Evolutionary conservation across 2,888 invertebrate genomes (phyloP).

Genomic region (Monoplex corrugatus): DNA sequence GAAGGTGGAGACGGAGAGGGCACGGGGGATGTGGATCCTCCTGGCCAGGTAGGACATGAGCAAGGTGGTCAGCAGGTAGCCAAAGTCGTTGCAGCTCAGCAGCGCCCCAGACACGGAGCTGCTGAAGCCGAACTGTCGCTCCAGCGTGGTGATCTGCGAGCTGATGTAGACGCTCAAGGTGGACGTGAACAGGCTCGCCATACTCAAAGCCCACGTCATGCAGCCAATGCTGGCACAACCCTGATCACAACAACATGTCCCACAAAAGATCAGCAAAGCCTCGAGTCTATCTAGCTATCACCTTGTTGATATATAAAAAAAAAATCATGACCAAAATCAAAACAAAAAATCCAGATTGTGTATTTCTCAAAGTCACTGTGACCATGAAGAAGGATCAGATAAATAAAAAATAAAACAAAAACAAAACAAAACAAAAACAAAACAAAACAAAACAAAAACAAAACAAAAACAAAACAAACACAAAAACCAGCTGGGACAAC

Average conservation of each 20-base stretch:
- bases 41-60: constrained; percentile 65
- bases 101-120: constrained; percentile 72
- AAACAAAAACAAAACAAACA: too few relatives aligned
- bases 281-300: too few relatives aligned
- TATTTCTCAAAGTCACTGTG: too few relatives aligned
- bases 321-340: too few relatives aligned
- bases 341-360: too few relatives aligned
- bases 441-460: too few relatives aligned
- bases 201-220: constrained; percentile 60
- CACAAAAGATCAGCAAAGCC: too few relatives aligned
- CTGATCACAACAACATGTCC: too few relatives aligned
- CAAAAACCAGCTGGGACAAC: too few relatives aligned
- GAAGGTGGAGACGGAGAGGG: constrained; percentile 63
- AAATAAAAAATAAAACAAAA: too few relatives aligned
- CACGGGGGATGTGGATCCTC: constrained; percentile 65
- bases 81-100: constrained; percentile 76
- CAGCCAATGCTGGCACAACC: constrained; percentile 62
- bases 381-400: too few relatives aligned
- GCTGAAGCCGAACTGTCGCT: constrained; percentile 74
- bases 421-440: too few relatives aligned
- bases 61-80: constrained; percentile 66
- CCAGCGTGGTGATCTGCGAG: constrained; percentile 74
- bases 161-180: constrained; percentile 64
- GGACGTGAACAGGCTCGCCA: constrained; percentile 62
- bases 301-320: background rate